phyloP scores from a whole-genome alignment of 2,888 invertebrate species.

The Spodoptera littoralis region DNA sequence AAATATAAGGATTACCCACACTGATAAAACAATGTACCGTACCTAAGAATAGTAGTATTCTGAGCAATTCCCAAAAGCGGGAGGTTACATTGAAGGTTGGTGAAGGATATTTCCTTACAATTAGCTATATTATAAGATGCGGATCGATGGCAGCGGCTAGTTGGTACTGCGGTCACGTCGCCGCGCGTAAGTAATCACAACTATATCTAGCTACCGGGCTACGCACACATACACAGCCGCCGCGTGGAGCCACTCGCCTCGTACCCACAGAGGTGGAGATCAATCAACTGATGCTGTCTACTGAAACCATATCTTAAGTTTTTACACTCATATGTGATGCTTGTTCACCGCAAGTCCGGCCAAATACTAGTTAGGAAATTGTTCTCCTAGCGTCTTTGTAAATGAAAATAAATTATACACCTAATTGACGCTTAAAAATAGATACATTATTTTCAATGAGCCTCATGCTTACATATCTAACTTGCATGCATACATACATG shows the following conservation, averaged over 20 bases:
- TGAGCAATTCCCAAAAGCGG: no score
- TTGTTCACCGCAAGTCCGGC: no score
- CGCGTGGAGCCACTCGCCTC: no score
- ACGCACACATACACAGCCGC: conserved; percentile 43
- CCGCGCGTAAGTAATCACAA: conserved; percentile 71
- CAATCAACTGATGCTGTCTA: no score
- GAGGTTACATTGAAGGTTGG: conserved; percentile 7
- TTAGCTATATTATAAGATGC: conserved; percentile 33
- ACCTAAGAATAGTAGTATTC: no score
- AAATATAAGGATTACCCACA: no score
- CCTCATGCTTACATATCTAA: background rate
- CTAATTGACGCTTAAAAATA: background rate
- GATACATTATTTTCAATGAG: background rate
- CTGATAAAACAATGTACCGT: no score
- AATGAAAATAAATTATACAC: background rate
- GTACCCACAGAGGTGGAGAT: no score
- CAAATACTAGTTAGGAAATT: no score
- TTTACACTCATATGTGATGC: conserved; percentile 3
- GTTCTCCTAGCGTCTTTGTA: no score
- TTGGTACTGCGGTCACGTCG: conserved; percentile 72
- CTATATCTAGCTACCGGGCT: conserved; percentile 73
- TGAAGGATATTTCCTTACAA: conserved; percentile 38
- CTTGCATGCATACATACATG: background rate
- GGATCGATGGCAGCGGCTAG: conserved; percentile 43
- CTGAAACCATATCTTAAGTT: no score